Base-by-base conservation (phyloP, 2,113 vertebrate genomes). In the Electrona antarctica region DNA sequence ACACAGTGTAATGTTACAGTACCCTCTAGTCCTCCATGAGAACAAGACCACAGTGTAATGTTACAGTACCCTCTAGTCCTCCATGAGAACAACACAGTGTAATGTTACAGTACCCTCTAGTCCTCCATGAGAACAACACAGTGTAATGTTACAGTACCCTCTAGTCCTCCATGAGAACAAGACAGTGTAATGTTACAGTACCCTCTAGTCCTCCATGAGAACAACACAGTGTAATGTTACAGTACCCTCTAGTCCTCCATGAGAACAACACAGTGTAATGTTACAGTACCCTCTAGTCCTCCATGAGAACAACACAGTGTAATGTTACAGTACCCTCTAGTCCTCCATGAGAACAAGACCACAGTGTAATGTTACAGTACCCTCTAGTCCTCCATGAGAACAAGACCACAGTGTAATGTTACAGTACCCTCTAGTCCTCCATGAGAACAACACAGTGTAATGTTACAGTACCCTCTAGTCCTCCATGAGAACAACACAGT, bases 301-400 rank as follows among this genome's bases (percentile, higher is more conserved):
- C 21, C 21, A 21, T 21, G 21, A 21, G 21, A 21, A 21, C 68
- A 64, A 8, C 6, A 21, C 10, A 60, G 33, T n/a, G n/a, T n/a
- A n/a, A n/a, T n/a, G n/a, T n/a, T n/a, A n/a, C n/a, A n/a, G 21
- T 21, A 21, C 90, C 87, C 80, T 83, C 65, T 78, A 79, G 72
- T 81, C 74, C 74, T 79, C 79, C 85, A 81, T 55, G n/a, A n/a
- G n/a, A n/a, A n/a, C n/a, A 48, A 88, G 68, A 87, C 88, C 81
- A 88, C 72, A 81, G 71, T 60, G 10, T 29, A 45, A 15, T 8
- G 8, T 21, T 21, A 21, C 21, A 1, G 21, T 21, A 21, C 21
- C 21, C 21, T 21, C 21, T 21, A 21, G 2, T 21, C 21, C 21
- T 21, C 21, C 21, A 21, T 21, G 21, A 21, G 21, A 21, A 21